Conservation (phyloP, 2,888 invertebrate species). For the Oxytorus armatus region DNA sequence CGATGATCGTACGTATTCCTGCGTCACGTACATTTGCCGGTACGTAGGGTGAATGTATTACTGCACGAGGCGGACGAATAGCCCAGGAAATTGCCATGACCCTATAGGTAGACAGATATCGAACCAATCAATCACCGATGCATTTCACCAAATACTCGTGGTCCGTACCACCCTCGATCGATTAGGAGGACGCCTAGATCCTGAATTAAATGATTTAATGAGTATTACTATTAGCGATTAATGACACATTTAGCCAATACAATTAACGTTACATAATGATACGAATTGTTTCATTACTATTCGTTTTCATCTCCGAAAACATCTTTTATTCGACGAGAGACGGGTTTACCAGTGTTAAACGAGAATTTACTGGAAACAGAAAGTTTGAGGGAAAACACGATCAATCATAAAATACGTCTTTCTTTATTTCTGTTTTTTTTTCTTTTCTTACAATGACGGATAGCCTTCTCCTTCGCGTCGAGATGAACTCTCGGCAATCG, state of each 20-base stretch:
- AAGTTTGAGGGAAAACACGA: neutral
- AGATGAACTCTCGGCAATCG: conserved; percentile 29
- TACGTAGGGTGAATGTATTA: conserved; percentile 59
- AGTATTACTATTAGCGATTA: too few species aligned
- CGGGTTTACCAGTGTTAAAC: too few species aligned
- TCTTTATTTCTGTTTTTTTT: too few species aligned
- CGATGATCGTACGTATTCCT: conserved; percentile 37
- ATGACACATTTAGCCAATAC: too few species aligned
- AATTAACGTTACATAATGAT: too few species aligned
- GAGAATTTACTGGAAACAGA: neutral
- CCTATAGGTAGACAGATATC: conserved; percentile 52
- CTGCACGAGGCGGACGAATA: conserved; percentile 31
- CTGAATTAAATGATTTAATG: neutral
- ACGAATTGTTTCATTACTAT: too few species aligned
- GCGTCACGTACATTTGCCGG: conserved; percentile 53
- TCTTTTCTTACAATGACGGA: conserved; percentile 28
- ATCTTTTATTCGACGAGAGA: conserved; percentile 1
- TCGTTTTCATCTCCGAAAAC: too few species aligned
- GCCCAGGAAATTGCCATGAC: conserved; percentile 63
- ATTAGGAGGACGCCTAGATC: neutral
- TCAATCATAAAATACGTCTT: conserved; percentile 20
- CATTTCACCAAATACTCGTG: conserved; percentile 50
- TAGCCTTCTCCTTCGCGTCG: conserved; percentile 13
- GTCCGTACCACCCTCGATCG: conserved; percentile 1
- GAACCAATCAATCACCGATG: conserved; percentile 60